Base-by-base conservation (phyloP, 2,888 invertebrate species). In the Hemithea aestivaria region DNA sequence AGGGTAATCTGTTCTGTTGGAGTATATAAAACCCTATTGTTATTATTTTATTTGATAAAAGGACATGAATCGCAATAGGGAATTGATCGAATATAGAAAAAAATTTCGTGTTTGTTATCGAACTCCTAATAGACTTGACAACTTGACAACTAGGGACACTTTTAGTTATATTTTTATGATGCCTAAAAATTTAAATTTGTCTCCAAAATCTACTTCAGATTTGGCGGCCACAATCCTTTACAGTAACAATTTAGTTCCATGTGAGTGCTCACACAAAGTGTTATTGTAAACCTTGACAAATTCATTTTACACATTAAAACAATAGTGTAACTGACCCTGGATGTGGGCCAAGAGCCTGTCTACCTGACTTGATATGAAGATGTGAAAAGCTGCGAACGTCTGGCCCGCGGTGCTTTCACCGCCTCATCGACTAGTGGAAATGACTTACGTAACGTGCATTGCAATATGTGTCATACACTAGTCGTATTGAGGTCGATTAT, bases 281-380 rank as follows among this genome's bases (percentile, higher is more conserved):
- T 23, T 10, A 24, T 22, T 16, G 33, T 27, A 27, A 27, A 11
- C 11, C 20, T 25, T 24, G 29, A 20, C 16, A 34, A 34, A 34
- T 40, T 41, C 33, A 36, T 12, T n/a, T 4, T 16, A 23, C 36
- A 37, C 33, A 36, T 11, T 25, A 20, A 37, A 26, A 37, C 33
- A 37, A 42, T 37, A 34, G 36, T 23, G 33, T 26, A 23, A 7
- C 8, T 37, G 41, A 37, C 41, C 36, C 22, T 26, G 23, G 2
- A 12, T 41, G n/a, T 29, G 29, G 41, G 41, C 26, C 33, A 29
- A 34, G 33, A 34, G 33, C 41, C 41, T 42, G 33, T 38, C 35
- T 35, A 27, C 8, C 23, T 27, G 10, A 29, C 33, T 36, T 33
- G 25, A 33, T 33, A 37, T 42, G 23, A 40, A 36, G 33, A 36